Evolutionary conservation across 2,113 vertebrate species (phyloP).

Genomic region (Clarias magur): DNA sequence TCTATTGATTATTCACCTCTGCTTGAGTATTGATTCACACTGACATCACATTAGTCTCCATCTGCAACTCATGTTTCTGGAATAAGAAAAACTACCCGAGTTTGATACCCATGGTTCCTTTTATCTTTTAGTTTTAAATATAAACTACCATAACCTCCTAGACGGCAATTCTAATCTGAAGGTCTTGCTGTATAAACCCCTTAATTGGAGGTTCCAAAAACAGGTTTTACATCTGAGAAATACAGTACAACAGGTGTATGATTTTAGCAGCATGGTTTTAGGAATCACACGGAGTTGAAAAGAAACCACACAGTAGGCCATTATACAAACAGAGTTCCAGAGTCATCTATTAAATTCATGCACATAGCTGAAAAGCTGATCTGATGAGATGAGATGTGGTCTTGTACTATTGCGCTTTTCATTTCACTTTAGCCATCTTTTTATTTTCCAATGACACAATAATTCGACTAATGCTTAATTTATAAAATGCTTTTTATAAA

Average conservation of each 20-base stretch:
- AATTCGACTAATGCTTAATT: too few species aligned
- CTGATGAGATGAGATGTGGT: not conserved
- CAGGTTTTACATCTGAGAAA: not conserved
- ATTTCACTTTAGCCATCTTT: not conserved
- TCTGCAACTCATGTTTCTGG: not conserved
- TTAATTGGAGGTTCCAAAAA: not conserved
- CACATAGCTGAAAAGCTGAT: not conserved
- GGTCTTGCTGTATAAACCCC: not conserved
- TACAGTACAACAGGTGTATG: not conserved
- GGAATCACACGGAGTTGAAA: conserved; percentile 12
- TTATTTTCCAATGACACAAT: not conserved
- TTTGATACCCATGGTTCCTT: not conserved
- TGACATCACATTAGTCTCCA: not conserved
- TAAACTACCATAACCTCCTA: not conserved
- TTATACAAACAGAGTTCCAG: not conserved
- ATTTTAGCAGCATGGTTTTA: not conserved
- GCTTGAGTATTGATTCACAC: not conserved
- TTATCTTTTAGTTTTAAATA: not conserved
- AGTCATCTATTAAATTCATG: not conserved
- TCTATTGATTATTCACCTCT: conserved; percentile 10
- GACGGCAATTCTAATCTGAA: not conserved
- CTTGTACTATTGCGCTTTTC: not conserved
- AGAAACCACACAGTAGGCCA: not conserved
- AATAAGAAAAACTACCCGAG: not conserved
- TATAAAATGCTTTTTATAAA: too few species aligned